A percentile compares a stretch with the other conserved stretches of the same genome.
These are phyloP conservation scores for Eptesicus fuscus DNA, from an alignment of 2,113 vertebrate genomes.

Conservation along the genomic window DNA sequence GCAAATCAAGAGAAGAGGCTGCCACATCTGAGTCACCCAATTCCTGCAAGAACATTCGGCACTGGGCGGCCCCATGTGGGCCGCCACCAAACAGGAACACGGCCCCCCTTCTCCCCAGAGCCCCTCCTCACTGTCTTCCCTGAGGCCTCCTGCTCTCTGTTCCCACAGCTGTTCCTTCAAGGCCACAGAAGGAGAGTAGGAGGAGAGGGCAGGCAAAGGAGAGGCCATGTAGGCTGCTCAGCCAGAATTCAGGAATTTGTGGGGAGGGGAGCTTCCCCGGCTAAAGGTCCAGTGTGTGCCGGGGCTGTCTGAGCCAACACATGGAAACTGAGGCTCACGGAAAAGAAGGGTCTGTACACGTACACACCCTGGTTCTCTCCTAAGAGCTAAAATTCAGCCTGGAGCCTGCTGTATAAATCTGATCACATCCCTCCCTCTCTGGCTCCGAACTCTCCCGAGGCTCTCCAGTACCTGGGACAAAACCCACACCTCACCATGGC, in stretches of 20 bases:
- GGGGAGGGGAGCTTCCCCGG: neutral
- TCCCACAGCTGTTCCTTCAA: conserved; percentile 58
- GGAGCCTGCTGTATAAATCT: neutral
- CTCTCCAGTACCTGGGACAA: neutral
- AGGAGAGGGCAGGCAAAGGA: neutral
- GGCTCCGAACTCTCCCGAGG: neutral
- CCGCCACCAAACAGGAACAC: conserved; percentile 27
- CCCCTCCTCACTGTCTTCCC: conserved; percentile 4
- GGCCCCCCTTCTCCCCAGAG: conserved; percentile 18
- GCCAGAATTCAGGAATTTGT: neutral
- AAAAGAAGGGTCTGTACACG: neutral
- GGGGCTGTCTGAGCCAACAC: neutral
- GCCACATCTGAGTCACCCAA: conserved; percentile 21
- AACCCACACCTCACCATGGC: neutral
- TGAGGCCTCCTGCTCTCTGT: conserved; percentile 4
- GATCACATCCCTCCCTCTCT: neutral
- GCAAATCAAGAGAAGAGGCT: neutral
- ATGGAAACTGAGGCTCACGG: neutral
- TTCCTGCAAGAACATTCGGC: neutral
- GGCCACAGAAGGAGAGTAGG: conserved; percentile 61
- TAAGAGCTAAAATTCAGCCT: neutral
- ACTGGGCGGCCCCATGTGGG: neutral
- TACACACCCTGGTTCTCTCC: neutral
- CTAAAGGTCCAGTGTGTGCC: neutral
- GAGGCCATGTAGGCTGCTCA: neutral